Evolutionary conservation across 2,113 vertebrate species (phyloP).

Genomic region (Burhinus oedicnemus): DNA sequence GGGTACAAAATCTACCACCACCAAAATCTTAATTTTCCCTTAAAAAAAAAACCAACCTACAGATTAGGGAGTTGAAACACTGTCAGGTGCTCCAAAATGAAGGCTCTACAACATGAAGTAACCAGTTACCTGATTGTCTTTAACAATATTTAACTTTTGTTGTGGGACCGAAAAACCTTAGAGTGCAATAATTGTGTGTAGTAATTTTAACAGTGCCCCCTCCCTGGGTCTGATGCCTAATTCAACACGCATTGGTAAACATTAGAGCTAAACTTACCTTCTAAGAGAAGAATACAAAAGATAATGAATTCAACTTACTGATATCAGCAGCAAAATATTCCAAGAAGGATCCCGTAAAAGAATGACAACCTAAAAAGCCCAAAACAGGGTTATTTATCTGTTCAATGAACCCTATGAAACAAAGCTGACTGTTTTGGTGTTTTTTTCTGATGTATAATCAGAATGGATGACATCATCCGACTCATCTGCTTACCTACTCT

Average conservation of each 20-base stretch:
- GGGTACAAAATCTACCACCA: neutral
- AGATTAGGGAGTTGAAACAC: neutral
- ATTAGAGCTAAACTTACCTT: accelerated
- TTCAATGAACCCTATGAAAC: neutral
- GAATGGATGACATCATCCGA: neutral
- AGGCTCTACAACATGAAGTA: accelerated
- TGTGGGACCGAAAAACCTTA: neutral
- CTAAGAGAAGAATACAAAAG: neutral
- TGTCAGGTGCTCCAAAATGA: neutral
- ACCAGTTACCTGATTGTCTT: neutral
- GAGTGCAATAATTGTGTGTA: accelerated
- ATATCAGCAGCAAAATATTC: conserved; percentile 89
- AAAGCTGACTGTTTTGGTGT: neutral
- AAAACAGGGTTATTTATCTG: neutral
- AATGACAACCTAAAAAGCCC: conserved; percentile 80
- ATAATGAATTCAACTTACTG: conserved; percentile 82
- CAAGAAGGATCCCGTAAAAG: conserved; percentile 89
- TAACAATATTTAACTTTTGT: neutral
- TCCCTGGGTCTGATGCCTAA: neutral
- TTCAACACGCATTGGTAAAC: neutral
- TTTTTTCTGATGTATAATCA: neutral
- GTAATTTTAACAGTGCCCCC: neutral
- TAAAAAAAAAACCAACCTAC: neutral
- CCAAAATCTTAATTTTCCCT: neutral
- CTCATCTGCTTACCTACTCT: conserved; percentile 76